phyloP scores from a whole-genome alignment of 1,140 invertebrate genomes.

The Dinoponera quadriceps region DNA sequence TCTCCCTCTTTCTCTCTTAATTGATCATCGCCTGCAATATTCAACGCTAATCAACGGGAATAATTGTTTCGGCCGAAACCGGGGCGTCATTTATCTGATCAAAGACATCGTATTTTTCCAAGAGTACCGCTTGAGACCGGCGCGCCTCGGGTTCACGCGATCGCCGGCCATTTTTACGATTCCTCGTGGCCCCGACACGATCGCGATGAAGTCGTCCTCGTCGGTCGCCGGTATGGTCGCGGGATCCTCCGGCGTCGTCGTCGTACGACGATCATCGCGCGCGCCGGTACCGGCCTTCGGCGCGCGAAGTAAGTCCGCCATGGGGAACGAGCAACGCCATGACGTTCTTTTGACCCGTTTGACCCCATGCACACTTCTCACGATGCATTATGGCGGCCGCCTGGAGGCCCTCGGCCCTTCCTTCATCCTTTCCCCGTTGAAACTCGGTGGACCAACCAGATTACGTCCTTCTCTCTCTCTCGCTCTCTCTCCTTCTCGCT shows the following conservation, averaged over 20 bases:
- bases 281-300: slow-evolving; percentile 35
- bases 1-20: too few species aligned
- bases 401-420: slow-evolving; percentile 80
- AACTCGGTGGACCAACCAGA: slow-evolving; percentile 81
- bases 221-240: slow-evolving; percentile 29
- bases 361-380: slow-evolving; percentile 83
- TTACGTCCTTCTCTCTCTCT: slow-evolving; percentile 77
- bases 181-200: slow-evolving; percentile 24
- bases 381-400: slow-evolving; percentile 83
- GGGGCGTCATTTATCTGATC: too few species aligned
- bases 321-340: slow-evolving; percentile 78
- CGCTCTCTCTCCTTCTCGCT: slow-evolving; percentile 54
- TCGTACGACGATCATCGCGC: slow-evolving; percentile 31
- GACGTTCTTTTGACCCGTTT: slow-evolving; percentile 84
- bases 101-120: too few species aligned
- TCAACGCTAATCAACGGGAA: too few species aligned
- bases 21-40: too few species aligned
- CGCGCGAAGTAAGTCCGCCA: slow-evolving; percentile 63
- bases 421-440: slow-evolving; percentile 81
- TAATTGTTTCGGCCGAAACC: too few species aligned
- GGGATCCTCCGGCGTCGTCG: slow-evolving; percentile 36
- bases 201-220: slow-evolving; percentile 69
- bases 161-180: slow-evolving; percentile 69
- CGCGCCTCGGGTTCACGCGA: neutral
- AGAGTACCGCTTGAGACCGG: neutral